A percentile compares a stretch with the other conserved stretches of the same genome.
Evolutionary conservation across 2,113 vertebrate genomes (phyloP).

Genomic region (Nannospalax galili): DNA sequence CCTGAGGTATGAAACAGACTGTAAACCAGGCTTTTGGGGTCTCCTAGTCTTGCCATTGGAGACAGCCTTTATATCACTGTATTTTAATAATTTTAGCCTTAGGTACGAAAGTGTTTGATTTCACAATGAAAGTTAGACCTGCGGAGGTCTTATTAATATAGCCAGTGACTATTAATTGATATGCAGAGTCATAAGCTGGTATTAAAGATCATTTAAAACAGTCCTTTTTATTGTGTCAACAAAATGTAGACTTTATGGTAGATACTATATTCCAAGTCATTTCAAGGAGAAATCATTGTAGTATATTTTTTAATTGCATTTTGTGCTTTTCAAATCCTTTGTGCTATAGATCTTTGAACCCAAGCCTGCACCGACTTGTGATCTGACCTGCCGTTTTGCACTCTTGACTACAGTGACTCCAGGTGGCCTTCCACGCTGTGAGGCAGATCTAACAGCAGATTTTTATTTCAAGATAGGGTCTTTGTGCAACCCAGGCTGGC

Average conservation of each 20-base stretch:
- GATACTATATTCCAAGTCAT: conserved; percentile 29
- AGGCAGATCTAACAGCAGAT: not conserved
- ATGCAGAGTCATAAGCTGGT: not conserved
- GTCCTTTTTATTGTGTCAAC: not conserved
- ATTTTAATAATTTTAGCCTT: conserved; percentile 34
- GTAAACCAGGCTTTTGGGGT: not conserved
- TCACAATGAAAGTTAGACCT: not conserved
- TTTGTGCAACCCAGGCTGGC: not conserved
- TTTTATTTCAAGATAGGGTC: not conserved
- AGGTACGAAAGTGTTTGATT: not conserved
- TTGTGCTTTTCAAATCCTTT: conserved; percentile 6
- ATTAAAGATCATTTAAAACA: conserved; percentile 13
- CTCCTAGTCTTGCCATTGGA: not conserved
- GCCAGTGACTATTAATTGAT: not conserved
- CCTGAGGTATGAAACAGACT: not conserved
- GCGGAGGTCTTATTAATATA: not conserved
- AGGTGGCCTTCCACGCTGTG: not conserved
- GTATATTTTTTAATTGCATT: not conserved
- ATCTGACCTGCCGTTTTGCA: not conserved
- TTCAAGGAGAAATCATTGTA: conserved; percentile 36
- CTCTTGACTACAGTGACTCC: not conserved
- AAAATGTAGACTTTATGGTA: not conserved
- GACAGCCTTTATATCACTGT: conserved; percentile 16
- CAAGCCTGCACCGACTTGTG: not conserved
- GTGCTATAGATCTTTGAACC: not conserved